phyloP scores from a whole-genome alignment of 2,113 vertebrate species.

The Neopipo cinnamomea region DNA sequence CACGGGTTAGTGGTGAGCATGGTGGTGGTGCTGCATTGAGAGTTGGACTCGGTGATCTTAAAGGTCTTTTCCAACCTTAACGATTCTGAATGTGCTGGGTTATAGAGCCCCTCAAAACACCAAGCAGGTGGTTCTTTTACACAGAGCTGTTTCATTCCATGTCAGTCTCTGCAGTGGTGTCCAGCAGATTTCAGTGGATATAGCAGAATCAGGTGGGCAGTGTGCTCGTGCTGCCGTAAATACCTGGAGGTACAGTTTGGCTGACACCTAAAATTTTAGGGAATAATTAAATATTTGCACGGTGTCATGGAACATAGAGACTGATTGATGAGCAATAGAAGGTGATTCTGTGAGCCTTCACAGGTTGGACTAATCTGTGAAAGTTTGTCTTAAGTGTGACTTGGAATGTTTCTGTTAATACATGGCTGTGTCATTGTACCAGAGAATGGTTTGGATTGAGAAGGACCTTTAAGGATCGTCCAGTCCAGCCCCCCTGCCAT shows the following conservation, averaged over 20 bases:
- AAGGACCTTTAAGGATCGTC: neutral
- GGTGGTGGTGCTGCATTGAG: neutral
- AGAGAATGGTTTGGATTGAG: neutral
- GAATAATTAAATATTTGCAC: neutral
- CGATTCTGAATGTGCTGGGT: accelerated
- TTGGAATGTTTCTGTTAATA: neutral
- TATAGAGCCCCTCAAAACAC: neutral
- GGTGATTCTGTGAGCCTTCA: neutral
- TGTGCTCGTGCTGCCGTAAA: accelerated
- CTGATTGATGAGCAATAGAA: neutral
- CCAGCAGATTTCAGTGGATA: neutral
- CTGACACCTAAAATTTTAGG: neutral
- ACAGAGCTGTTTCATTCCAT: neutral
- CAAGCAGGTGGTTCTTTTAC: neutral
- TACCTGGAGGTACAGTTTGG: neutral
- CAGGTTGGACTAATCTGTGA: neutral
- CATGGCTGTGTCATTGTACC: neutral
- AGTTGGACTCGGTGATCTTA: neutral
- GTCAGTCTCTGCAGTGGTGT: neutral
- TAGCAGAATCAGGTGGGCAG: neutral
- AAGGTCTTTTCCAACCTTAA: neutral
- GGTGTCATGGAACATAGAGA: neutral
- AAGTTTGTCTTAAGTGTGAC: neutral
- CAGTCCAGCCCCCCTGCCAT: accelerated
- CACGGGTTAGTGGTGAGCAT: neutral